Evolutionary conservation across 2,113 vertebrate genomes (phyloP).

Genomic region (Asarcornis scutulata): DNA sequence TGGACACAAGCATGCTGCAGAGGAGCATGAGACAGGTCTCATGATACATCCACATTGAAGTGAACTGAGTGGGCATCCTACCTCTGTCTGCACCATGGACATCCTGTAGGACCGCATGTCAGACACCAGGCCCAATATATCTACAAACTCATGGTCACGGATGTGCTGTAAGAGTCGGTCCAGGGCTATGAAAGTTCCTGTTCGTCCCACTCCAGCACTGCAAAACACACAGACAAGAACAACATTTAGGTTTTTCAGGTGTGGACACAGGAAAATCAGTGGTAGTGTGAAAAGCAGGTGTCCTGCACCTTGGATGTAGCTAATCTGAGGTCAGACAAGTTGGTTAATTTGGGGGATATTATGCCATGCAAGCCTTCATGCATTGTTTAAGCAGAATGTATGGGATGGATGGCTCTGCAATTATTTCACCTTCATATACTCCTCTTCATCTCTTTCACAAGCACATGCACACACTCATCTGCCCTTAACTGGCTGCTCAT

Average conservation of each 20-base stretch:
- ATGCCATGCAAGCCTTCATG: fast-evolving
- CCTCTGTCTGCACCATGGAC: slow-evolving; percentile 99
- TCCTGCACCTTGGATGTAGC: not conserved
- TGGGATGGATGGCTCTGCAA: not conserved
- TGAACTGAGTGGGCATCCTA: slow-evolving; percentile 14
- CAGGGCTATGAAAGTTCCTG: slow-evolving; percentile 95
- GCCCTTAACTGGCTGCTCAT: not conserved
- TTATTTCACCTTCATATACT: not conserved
- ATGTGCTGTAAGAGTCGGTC: slow-evolving; percentile 96
- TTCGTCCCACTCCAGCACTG: slow-evolving; percentile 94
- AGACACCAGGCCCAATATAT: slow-evolving; percentile 91
- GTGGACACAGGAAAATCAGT: not conserved
- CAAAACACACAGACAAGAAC: not conserved
- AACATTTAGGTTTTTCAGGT: not conserved
- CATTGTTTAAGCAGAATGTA: not conserved
- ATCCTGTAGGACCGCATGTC: slow-evolving; percentile 95
- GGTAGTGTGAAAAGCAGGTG: not conserved
- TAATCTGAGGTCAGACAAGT: not conserved
- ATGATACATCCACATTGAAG: not conserved
- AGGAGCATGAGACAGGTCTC: not conserved
- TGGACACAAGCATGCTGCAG: fast-evolving
- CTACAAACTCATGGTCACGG: slow-evolving; percentile 90
- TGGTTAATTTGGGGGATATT: not conserved
- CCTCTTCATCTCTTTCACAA: not conserved
- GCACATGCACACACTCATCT: fast-evolving